Conservation (phyloP, 2,888 invertebrate species). For the Ennomos fuscantarius region DNA sequence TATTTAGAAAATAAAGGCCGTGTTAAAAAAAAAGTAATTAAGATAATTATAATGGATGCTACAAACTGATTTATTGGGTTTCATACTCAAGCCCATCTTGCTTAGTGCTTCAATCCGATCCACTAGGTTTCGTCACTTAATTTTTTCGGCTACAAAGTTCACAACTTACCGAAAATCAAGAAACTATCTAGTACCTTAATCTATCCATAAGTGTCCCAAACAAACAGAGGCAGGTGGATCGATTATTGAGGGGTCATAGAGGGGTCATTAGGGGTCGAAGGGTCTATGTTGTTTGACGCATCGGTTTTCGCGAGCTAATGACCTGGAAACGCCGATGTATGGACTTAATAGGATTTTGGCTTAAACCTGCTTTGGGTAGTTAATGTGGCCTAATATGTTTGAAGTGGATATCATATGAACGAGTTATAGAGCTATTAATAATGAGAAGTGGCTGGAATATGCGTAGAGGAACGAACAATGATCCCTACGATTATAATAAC, state of each 20-base stretch:
- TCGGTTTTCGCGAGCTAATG: conserved; percentile 41
- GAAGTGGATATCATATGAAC: conserved; percentile 26
- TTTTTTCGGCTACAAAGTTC: conserved; percentile 3
- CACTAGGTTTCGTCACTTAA: background rate
- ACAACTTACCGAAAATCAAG: conserved; percentile 18
- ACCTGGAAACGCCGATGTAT: conserved; percentile 44
- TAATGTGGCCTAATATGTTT: conserved; percentile 31
- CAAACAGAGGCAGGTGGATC: conserved; percentile 56
- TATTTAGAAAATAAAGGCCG: no score
- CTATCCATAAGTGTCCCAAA: conserved; percentile 42
- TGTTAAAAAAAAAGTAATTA: no score
- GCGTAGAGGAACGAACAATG: no score
- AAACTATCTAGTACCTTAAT: conserved; percentile 28
- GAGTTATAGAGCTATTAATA: conserved; percentile 13
- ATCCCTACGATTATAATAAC: no score
- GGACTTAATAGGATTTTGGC: conserved; percentile 40
- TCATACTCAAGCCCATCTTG: no score
- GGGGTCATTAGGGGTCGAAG: conserved; percentile 28
- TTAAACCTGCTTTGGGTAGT: conserved; percentile 27
- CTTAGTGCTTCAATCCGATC: no score
- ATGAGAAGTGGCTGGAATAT: background rate
- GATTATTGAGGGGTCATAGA: conserved; percentile 43
- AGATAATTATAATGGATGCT: no score
- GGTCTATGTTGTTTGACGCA: conserved; percentile 34
- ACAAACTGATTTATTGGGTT: no score